Evolutionary conservation across 2,113 vertebrate species (phyloP).

Genomic region (Pterocles gutturalis): DNA sequence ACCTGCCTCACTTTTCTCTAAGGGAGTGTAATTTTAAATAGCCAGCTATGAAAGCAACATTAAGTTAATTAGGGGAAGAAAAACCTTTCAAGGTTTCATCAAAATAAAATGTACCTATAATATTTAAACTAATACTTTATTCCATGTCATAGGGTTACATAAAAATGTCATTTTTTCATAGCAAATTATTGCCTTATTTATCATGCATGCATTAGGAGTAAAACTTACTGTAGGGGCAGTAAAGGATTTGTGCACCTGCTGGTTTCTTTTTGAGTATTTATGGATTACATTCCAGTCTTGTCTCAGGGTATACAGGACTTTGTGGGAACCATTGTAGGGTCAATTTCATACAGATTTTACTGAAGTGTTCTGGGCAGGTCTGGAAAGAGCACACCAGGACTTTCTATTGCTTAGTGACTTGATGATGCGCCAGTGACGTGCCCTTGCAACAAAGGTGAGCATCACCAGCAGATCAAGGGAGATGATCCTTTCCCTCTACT

Average conservation of each 20-base stretch:
- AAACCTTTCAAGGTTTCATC: not conserved
- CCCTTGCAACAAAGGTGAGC: not conserved
- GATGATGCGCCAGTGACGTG: not conserved
- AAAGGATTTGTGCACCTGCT: not conserved
- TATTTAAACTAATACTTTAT: not conserved
- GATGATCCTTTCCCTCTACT: not conserved
- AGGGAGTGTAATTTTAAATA: not conserved
- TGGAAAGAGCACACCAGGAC: not conserved
- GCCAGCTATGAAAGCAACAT: not conserved
- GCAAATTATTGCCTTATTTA: not conserved
- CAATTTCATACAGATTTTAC: not conserved
- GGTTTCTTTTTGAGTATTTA: not conserved
- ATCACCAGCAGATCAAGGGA: not conserved
- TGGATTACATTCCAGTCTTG: not conserved
- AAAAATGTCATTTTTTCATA: not conserved
- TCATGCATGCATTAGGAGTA: not conserved
- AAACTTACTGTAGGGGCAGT: not conserved
- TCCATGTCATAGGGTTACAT: not conserved
- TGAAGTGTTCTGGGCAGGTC: not conserved
- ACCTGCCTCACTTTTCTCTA: not conserved
- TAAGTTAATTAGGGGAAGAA: not conserved
- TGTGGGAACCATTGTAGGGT: not conserved
- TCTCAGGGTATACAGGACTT: not conserved
- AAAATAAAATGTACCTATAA: not conserved
- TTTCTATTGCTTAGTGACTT: not conserved